Conservation (phyloP, 2,888 invertebrate species). For the Deroplatys truncata region DNA sequence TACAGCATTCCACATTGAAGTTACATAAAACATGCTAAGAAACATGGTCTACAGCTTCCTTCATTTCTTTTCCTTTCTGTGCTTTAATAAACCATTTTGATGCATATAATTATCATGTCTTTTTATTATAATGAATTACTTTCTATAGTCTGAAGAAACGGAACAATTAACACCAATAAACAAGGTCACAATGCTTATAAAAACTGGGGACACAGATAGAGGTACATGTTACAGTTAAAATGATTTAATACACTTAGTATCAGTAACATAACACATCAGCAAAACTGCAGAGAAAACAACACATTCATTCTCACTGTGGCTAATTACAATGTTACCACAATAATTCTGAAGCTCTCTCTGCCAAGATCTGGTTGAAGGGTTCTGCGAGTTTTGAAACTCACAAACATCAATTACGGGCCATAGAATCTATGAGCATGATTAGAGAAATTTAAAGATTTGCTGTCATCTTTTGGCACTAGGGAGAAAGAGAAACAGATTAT, state of each 20-base stretch:
- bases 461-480: background rate
- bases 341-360: background rate
- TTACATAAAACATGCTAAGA: conserved; percentile 7
- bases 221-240: conserved; percentile 6
- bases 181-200: conserved; percentile 7
- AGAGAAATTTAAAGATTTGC: background rate
- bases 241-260: conserved; percentile 1
- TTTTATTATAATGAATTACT: background rate
- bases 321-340: background rate
- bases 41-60: background rate
- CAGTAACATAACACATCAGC: background rate
- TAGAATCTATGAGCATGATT: background rate
- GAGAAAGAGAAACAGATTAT: background rate
- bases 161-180: background rate
- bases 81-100: background rate
- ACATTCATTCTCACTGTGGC: background rate
- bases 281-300: background rate
- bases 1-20: conserved; percentile 3
- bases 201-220: conserved; percentile 14
- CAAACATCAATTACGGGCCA: background rate
- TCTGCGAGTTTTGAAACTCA: background rate
- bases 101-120: background rate
- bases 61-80: background rate
- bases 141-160: background rate
- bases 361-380: background rate